Base-by-base conservation (phyloP, 2,888 invertebrate species). In the Protophormia terraenovae region DNA sequence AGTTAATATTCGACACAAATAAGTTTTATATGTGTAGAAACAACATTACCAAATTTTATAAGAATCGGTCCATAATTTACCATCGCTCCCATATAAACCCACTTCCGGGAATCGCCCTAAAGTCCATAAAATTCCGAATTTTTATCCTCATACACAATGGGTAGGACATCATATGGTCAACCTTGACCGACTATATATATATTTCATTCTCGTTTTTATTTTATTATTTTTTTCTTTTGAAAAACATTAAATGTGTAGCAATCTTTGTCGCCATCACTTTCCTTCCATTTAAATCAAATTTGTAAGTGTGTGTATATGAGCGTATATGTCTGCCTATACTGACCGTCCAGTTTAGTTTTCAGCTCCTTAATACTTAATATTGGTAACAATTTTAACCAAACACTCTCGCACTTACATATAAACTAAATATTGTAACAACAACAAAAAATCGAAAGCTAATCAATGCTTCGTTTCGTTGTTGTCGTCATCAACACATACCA, bases 391-490 rank as follows among this genome's bases (percentile, higher is more conserved):
- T 60, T 77, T 6, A 12, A 27, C 62, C n/a, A 71, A 16, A 45
- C 32, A 50, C 7, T 14, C 27, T 22, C 45, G 16, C 14, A 66
- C 14, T 38, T 14, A 12, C 29, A n/a, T 1, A 35, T 5, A 24
- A 27, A 41, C n/a, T n/a, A 38, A 53, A 62, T 47, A 14, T 7
- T 55, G 24, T 14, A 72, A 60, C 29, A 29, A 41, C 45, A 62
- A 72, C 38, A 29, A 85, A 85, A n/a, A 78, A 84, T 85, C 82
- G 82, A 82, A 85, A 85, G 82, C 78, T 85, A 79, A 82, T 85
- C 78, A 85, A 79, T 82, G 71, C 78, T 22, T 85, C 24, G 62
- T 62, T 71, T 66, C 41, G 58, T 60, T 76, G 62, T 64, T 62
- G 69, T 73, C 81, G 24, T 67, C 84, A 79, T 41, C 60, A 81